These are phyloP conservation scores for Tetragnatha montana DNA, from an alignment of 2,888 invertebrate genomes.

Conservation along the genomic window DNA sequence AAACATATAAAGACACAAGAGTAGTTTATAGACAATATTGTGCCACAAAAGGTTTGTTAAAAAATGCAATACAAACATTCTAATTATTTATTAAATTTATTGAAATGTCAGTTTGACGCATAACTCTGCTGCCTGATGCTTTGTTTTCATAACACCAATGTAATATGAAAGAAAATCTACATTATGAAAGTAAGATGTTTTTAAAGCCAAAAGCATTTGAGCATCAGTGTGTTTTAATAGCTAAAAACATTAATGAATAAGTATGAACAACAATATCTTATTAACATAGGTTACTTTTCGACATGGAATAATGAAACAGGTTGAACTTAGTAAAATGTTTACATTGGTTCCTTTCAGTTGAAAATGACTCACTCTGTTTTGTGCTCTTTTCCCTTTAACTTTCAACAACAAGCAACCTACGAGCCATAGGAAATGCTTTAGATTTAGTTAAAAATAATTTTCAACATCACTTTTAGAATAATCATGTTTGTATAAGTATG, in stretches of 20 bases:
- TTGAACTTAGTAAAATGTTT: neutral
- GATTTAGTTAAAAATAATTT: neutral
- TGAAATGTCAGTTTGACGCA: constrained; percentile 12
- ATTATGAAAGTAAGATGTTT: constrained; percentile 24
- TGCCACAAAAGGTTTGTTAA: constrained; percentile 50
- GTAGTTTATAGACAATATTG: constrained; percentile 40
- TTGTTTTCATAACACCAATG: constrained; percentile 30
- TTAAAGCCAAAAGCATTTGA: constrained; percentile 40
- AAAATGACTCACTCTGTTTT: constrained; percentile 7
- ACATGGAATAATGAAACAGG: neutral
- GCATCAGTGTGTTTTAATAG: constrained; percentile 10
- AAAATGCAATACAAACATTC: constrained; percentile 34
- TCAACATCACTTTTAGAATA: neutral
- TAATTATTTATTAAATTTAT: neutral
- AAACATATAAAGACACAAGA: constrained; percentile 34
- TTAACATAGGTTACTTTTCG: constrained; percentile 1
- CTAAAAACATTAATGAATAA: neutral
- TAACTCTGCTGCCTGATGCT: constrained; percentile 32
- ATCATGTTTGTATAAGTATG: no score
- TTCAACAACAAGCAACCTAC: constrained; percentile 29
- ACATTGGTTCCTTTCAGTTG: neutral
- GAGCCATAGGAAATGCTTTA: neutral
- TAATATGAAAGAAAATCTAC: neutral
- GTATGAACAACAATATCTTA: neutral
- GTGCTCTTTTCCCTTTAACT: constrained; percentile 23